Evolutionary conservation across 2,797 vertebrate species (phyloP).

Genomic region (Cyclopterus lumpus): DNA sequence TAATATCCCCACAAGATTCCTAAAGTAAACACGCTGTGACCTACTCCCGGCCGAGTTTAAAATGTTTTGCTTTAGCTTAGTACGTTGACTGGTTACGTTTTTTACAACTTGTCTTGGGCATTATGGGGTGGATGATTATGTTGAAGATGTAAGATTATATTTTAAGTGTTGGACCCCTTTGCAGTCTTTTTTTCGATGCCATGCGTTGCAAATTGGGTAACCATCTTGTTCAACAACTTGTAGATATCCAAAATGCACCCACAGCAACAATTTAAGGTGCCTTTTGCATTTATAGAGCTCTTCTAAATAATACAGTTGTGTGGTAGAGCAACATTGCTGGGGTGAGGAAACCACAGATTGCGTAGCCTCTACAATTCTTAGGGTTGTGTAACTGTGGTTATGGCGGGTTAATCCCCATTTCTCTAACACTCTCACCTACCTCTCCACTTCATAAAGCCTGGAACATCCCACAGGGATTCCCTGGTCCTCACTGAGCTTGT

Average conservation of each 20-base stretch:
- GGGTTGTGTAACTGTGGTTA: background rate
- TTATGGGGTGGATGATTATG: background rate
- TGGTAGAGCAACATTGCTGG: no score
- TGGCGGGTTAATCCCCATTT: background rate
- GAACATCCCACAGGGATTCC: slow-evolving; percentile 25
- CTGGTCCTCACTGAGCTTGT: slow-evolving; percentile 20
- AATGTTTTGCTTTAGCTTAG: no score
- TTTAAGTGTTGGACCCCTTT: background rate
- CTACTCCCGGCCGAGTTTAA: no score
- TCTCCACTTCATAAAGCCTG: slow-evolving; percentile 5
- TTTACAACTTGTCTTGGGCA: background rate
- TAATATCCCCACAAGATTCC: no score
- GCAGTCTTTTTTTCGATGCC: background rate
- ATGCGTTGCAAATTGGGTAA: background rate
- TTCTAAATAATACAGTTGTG: no score
- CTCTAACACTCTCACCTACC: background rate
- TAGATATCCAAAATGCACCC: background rate
- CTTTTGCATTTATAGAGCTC: no score
- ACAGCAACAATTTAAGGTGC: no score
- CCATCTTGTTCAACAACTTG: background rate
- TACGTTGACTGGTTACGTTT: no score
- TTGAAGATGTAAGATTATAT: background rate
- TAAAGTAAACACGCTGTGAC: no score
- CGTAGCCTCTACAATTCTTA: background rate
- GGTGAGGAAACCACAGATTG: no score